phyloP scores from a whole-genome alignment of 2,113 vertebrate species.

The Hiodon alosoides region DNA sequence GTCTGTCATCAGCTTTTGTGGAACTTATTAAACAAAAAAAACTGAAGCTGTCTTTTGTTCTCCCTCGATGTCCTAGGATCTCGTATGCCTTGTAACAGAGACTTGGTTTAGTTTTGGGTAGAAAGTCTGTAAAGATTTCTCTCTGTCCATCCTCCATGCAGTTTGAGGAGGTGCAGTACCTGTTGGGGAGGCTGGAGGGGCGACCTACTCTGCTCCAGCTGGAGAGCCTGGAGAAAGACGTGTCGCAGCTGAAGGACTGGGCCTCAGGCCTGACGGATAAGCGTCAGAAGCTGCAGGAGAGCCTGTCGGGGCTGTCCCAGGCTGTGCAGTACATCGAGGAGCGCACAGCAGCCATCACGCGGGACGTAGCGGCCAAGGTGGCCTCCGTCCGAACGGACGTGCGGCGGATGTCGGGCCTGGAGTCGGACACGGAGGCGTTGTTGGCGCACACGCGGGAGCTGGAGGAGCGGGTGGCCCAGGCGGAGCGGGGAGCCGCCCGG shows the following conservation, averaged over 20 bases:
- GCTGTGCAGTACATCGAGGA: conserved; percentile 66
- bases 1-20: no score
- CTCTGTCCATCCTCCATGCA: conserved; percentile 45
- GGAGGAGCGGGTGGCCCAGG: conserved; percentile 65
- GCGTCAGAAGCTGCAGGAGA: conserved; percentile 60
- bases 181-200: conserved; percentile 60
- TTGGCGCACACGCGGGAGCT: conserved; percentile 64
- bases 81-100: no score
- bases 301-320: conserved; percentile 59
- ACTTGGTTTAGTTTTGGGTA: no score
- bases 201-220: conserved; percentile 57
- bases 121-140: neutral
- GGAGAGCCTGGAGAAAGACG: conserved; percentile 65
- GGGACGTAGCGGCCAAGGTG: conserved; percentile 65
- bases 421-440: conserved; percentile 68
- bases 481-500: conserved; percentile 69
- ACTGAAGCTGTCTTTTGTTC: no score
- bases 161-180: conserved; percentile 67
- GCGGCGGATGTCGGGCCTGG: conserved; percentile 82
- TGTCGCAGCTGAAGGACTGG: conserved; percentile 64
- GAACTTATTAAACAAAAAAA: no score
- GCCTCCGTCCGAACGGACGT: conserved; percentile 80
- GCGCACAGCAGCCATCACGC: conserved; percentile 60
- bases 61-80: no score
- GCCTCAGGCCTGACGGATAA: conserved; percentile 56